These are phyloP conservation scores for Campopleginae sp. DNA, from an alignment of 2,888 invertebrate genomes.

Conservation along the genomic window DNA sequence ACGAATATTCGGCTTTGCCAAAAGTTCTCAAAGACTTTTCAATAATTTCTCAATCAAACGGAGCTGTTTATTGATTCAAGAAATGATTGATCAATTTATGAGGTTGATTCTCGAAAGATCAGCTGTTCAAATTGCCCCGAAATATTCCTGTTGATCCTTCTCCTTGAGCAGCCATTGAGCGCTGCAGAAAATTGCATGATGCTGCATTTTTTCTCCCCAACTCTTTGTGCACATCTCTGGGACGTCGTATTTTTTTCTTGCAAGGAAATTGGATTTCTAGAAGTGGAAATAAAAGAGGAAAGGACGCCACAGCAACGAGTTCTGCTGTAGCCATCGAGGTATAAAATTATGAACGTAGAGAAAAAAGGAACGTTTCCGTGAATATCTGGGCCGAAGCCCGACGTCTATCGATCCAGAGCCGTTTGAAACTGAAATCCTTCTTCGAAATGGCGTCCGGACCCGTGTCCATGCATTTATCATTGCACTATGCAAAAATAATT, in stretches of 20 bases:
- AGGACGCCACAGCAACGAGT: background rate
- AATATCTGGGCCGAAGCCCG: conserved; percentile 58
- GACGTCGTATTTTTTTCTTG: background rate
- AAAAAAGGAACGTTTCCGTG: conserved; percentile 42
- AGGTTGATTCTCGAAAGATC: background rate
- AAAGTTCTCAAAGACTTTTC: background rate
- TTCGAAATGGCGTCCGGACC: background rate
- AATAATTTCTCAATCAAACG: background rate
- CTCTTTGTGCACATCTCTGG: background rate
- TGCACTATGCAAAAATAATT: background rate
- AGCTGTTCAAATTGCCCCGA: background rate
- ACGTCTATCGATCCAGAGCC: conserved; percentile 61
- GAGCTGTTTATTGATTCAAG: background rate
- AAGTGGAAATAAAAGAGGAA: background rate
- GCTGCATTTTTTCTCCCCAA: background rate
- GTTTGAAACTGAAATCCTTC: conserved; percentile 45
- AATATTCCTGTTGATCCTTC: background rate
- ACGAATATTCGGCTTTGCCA: background rate
- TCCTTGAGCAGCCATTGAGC: background rate
- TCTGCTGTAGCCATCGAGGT: background rate
- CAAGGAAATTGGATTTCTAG: background rate
- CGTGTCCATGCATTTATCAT: background rate
- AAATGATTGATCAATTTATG: background rate
- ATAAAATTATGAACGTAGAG: background rate
- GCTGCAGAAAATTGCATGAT: background rate